Percentiles rank a stretch among this genome's conserved stretches.
These are phyloP conservation scores for Euwallacea fornicatus DNA, from an alignment of 1,140 invertebrate genomes.

Conservation along the genomic window DNA sequence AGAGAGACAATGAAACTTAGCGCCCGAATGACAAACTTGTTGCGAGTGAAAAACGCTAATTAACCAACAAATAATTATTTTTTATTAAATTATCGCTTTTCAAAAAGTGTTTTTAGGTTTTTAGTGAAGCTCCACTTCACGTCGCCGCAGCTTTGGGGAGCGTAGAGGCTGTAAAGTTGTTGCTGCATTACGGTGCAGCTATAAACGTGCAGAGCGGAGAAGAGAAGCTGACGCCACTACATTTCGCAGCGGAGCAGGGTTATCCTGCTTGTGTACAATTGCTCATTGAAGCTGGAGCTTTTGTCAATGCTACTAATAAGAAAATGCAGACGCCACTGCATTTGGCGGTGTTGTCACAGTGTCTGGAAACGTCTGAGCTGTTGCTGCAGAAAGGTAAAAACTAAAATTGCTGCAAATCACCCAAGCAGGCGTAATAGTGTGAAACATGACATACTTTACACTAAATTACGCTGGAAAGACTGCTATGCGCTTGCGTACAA, in stretches of 20 bases:
- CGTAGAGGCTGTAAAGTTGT: conserved; percentile 65
- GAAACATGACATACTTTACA: no score
- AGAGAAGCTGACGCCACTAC: conserved; percentile 71
- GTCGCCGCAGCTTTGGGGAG: conserved; percentile 76
- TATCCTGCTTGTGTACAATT: conserved; percentile 70
- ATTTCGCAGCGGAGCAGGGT: conserved; percentile 81
- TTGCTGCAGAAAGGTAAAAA: conserved; percentile 58
- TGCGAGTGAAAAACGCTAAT: no score
- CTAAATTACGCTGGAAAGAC: no score
- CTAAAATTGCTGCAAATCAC: background rate
- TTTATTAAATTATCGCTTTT: background rate
- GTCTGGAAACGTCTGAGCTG: conserved; percentile 69
- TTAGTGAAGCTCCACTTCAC: conserved; percentile 81
- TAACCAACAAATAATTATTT: no score
- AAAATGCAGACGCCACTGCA: conserved; percentile 77
- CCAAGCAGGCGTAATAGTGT: background rate
- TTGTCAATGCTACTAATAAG: conserved; percentile 66
- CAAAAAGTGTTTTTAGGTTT: conserved; percentile 52
- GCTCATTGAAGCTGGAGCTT: conserved; percentile 71
- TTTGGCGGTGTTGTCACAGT: conserved; percentile 74
- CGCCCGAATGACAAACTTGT: no score
- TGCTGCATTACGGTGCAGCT: conserved; percentile 73
- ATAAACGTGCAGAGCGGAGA: conserved; percentile 70
- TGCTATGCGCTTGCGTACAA: background rate
- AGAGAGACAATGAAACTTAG: no score